Conservation (phyloP, 2,888 invertebrate genomes). For the Eilema griseolum region DNA sequence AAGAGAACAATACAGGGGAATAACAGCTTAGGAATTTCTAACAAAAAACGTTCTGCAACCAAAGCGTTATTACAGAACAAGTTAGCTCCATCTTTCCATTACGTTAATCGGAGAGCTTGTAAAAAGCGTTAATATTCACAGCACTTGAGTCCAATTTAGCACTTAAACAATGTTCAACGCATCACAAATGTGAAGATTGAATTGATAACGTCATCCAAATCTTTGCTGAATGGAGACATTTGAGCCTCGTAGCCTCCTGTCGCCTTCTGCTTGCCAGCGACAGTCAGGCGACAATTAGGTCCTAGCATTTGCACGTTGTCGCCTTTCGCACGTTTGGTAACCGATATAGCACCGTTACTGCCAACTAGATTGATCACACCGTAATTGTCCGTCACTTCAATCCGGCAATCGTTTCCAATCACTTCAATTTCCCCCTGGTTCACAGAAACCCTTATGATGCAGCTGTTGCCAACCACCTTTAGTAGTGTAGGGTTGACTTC, state of each 20-base stretch:
- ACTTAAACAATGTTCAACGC: conserved; percentile 67
- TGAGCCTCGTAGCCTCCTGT: conserved; percentile 74
- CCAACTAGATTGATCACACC: conserved; percentile 79
- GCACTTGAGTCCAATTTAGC: conserved; percentile 48
- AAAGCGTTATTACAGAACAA: conserved; percentile 22
- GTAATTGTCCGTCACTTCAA: conserved; percentile 75
- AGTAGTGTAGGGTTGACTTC: conserved; percentile 73
- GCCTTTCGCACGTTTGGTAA: conserved; percentile 71
- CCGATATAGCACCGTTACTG: conserved; percentile 70
- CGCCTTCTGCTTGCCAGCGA: conserved; percentile 74
- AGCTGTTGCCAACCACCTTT: conserved; percentile 80
- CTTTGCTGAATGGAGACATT: conserved; percentile 81
- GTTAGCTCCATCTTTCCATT: conserved; percentile 16
- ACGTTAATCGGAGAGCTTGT: conserved; percentile 23
- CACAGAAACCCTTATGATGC: conserved; percentile 71
- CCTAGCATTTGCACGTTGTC: conserved; percentile 77
- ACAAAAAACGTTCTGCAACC: conserved; percentile 15
- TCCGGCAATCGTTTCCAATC: conserved; percentile 78
- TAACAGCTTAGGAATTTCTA: conserved; percentile 37
- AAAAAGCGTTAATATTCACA: conserved; percentile 51
- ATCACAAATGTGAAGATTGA: conserved; percentile 82
- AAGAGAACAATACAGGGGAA: conserved; percentile 41
- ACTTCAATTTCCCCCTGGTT: conserved; percentile 82
- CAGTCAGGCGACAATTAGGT: conserved; percentile 70
- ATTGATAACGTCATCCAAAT: conserved; percentile 81